These are phyloP conservation scores for Eutrigla gurnardus DNA, from an alignment of 2,797 vertebrate genomes.

Conservation along the genomic window DNA sequence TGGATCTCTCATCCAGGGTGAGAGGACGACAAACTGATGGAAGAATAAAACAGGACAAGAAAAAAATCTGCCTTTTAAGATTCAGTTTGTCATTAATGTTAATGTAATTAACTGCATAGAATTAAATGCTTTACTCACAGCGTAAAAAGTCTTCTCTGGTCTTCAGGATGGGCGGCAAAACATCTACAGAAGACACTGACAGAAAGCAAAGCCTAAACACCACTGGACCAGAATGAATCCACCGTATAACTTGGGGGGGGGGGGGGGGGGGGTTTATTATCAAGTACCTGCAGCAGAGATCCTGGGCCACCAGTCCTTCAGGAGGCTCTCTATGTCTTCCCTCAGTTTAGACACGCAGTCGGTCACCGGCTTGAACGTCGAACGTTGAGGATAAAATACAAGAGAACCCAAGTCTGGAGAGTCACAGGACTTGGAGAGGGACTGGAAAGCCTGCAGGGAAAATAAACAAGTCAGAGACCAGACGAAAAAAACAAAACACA, in stretches of 20 bases:
- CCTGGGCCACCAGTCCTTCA: not conserved
- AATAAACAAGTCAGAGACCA: not conserved
- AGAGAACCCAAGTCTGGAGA: conserved; percentile 11
- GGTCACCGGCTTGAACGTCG: not conserved
- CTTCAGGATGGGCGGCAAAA: conserved; percentile 32
- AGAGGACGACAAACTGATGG: conserved; percentile 7
- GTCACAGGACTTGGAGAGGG: conserved; percentile 28
- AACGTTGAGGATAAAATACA: not conserved
- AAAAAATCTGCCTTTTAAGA: not conserved
- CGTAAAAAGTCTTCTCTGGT: conserved; percentile 25
- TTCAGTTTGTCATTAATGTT: not conserved
- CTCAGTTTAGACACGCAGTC: conserved; percentile 11
- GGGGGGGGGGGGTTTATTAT: not conserved
- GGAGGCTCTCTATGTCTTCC: not conserved
- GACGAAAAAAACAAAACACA: not conserved
- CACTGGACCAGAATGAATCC: not conserved
- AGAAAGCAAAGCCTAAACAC: not conserved
- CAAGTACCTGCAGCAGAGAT: conserved; percentile 21
- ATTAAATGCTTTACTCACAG: conserved; percentile 25
- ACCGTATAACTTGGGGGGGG: rapidly evolving
- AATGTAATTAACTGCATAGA: not conserved
- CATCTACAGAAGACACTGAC: not conserved
- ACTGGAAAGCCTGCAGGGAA: conserved; percentile 29
- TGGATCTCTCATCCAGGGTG: not conserved
- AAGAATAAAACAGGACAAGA: not conserved